Evolutionary conservation across 2,113 vertebrate species (phyloP).

Genomic region (Cebus imitator): DNA sequence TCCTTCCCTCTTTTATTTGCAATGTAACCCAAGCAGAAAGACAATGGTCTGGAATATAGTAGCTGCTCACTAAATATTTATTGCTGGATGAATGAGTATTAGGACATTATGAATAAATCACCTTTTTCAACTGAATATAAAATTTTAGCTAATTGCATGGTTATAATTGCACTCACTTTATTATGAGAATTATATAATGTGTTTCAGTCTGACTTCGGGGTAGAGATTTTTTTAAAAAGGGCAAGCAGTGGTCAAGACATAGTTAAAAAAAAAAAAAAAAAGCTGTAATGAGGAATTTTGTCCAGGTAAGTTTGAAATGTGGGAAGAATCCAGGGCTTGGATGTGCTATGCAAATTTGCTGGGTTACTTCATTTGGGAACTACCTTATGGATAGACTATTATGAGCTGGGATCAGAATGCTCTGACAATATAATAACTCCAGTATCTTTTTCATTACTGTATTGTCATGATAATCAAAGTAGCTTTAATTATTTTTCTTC

Average conservation of each 20-base stretch:
- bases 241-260: background rate
- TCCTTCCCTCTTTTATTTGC: background rate
- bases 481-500: background rate
- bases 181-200: background rate
- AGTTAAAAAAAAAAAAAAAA: background rate
- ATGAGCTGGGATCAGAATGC: background rate
- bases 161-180: background rate
- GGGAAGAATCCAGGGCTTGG: background rate
- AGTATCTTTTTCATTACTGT: background rate
- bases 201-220: background rate
- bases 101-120: background rate
- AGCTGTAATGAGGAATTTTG: background rate
- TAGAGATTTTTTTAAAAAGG: background rate
- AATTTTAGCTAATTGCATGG: background rate
- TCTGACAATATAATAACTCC: background rate
- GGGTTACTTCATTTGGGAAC: background rate
- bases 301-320: background rate
- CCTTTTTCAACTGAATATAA: background rate
- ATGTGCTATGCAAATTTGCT: background rate
- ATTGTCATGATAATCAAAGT: too few relatives aligned
- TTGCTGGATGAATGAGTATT: background rate
- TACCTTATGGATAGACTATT: background rate
- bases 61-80: background rate
- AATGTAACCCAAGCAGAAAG: background rate
- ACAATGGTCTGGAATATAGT: background rate